phyloP scores from a whole-genome alignment of 35 echinoderm and acorn worm genomes.

The Apostichopus parvimensis region DNA sequence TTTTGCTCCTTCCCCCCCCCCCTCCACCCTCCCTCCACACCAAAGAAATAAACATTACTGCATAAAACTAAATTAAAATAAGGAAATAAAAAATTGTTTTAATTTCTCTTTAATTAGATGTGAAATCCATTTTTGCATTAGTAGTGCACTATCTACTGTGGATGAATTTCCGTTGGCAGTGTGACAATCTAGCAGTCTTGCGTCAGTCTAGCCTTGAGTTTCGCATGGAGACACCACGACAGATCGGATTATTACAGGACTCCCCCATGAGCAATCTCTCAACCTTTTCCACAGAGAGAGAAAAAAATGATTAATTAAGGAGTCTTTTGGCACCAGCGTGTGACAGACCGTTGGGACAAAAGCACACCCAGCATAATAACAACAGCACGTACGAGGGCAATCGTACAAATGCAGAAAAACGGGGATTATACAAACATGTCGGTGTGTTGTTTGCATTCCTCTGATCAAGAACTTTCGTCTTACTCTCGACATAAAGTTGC shows the following conservation, averaged over 20 bases:
- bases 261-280: constrained; percentile 50
- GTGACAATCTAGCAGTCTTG: background rate
- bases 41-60: no score
- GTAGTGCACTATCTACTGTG: no score
- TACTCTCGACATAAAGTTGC: background rate
- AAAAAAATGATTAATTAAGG: constrained; percentile 44
- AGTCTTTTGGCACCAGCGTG: constrained; percentile 50
- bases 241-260: constrained; percentile 41
- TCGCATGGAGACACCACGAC: constrained; percentile 13
- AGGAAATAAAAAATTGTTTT: no score
- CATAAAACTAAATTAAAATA: no score
- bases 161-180: background rate
- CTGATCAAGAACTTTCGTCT: background rate
- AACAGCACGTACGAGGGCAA: no score
- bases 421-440: background rate
- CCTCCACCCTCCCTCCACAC: no score
- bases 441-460: background rate
- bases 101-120: no score
- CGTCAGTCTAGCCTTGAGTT: constrained; percentile 8
- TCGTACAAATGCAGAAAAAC: background rate
- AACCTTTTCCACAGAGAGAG: constrained; percentile 42
- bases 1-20: no score
- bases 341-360: background rate
- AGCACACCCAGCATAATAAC: no score
- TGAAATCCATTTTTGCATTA: no score